Base-by-base conservation (phyloP, 2,888 invertebrate species). In the Eilema griseolum region DNA sequence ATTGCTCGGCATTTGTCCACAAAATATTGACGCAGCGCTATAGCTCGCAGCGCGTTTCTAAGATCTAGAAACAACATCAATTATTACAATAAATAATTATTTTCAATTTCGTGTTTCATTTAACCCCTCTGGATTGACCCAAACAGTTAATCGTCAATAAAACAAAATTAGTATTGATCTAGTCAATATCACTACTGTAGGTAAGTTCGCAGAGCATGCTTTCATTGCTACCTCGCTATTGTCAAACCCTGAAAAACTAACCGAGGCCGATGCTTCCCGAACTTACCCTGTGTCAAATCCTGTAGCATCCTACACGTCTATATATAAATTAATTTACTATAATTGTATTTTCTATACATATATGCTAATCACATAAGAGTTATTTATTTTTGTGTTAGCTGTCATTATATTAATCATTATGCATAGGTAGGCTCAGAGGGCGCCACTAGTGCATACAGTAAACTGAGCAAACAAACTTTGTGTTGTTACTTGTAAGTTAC, bases 1-100 rank as follows among this genome's bases (percentile, higher is more conserved):
- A 70, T 72, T 74, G 63, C 60, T 69, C 70, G 11, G 31, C 26
- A 52, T 61, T 65, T 31, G 57, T 63, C 66, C 26, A 66, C 24
- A 66, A 57, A 37, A 8, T 57, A 46, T 20, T 20, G 7, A 46
- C 5, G n/a, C n/a, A n/a, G n/a, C 5, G 46, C 20, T 46, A 46
- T 20, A 46, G 46, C 46, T 5, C 20, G 46, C 57, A 33, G 37
- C 66, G 20, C 14, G n/a, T 23, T 31, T 56, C 66, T 33, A 28
- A 24, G 5, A 46, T 63, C 26, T 63, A 41, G 26, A 46, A 41
- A 24, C 12, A 46, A 24, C 20, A 16, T 46, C 26, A 20, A 52
- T 61, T 70, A 61, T 75, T 69, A 76, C 61, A 82, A 72, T 77
- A 80, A 82, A 71, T 68, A 66, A 68, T 70, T 61, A 61, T 41